A percentile compares a stretch with the other conserved stretches of the same genome.
Conservation (phyloP, 2,113 vertebrate species). For the Clupea harengus region DNA sequence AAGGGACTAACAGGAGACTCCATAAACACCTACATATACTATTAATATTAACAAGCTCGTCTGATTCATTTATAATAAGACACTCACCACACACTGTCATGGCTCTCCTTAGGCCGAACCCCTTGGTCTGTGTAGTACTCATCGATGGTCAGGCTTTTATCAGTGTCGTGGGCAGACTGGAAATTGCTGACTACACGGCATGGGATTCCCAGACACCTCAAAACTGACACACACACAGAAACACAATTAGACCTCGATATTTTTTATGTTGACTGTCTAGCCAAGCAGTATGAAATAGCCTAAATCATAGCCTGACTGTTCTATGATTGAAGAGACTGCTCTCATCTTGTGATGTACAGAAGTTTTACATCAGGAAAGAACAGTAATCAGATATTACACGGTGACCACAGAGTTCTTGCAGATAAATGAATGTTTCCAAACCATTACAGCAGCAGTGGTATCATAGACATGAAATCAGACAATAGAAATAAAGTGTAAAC, state of each 20-base stretch:
- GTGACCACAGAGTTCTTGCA: too few species aligned
- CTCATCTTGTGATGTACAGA: too few species aligned
- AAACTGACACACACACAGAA: conserved; percentile 52
- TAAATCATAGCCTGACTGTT: too few species aligned
- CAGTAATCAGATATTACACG: too few species aligned
- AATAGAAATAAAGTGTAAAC: background rate
- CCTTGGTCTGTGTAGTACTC: conserved; percentile 27
- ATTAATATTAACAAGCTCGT: too few species aligned
- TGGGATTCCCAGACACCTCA: conserved; percentile 71
- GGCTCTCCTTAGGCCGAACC: background rate
- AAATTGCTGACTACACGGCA: conserved; percentile 66
- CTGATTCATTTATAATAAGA: background rate
- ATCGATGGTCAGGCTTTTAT: conserved; percentile 59
- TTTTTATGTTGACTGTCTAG: background rate
- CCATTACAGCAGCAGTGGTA: too few species aligned
- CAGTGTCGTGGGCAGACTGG: conserved; percentile 65
- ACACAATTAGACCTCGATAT: background rate
- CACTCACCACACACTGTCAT: conserved; percentile 48
- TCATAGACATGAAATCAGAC: background rate
- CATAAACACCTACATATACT: too few species aligned
- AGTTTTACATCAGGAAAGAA: too few species aligned
- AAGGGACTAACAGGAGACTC: too few species aligned
- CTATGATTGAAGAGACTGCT: too few species aligned
- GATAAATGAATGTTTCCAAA: too few species aligned
- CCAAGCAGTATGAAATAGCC: too few species aligned